Evolutionary conservation across 2,113 vertebrate species (phyloP).

Genomic region (Forbesichthys papilliferus): DNA sequence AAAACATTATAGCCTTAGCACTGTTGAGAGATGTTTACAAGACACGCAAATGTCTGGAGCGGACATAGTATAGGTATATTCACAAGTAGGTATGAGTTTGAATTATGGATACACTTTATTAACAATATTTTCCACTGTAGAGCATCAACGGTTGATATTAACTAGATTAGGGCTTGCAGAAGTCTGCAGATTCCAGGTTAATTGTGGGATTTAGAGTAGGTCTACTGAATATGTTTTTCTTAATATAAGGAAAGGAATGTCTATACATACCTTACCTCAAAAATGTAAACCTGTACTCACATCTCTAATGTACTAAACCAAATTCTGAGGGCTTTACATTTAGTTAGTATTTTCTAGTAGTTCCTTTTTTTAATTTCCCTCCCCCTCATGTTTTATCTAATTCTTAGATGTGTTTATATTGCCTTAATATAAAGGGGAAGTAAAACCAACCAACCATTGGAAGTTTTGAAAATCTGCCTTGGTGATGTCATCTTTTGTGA

Average conservation of each 20-base stretch:
- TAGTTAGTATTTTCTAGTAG: neutral
- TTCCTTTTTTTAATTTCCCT: neutral
- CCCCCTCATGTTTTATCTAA: neutral
- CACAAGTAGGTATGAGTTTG: slow-evolving; percentile 6
- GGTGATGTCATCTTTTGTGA: neutral
- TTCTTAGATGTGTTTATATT: neutral
- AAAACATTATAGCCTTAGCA: slow-evolving; percentile 1
- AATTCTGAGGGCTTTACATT: no score
- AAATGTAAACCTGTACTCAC: neutral
- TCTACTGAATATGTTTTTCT: neutral
- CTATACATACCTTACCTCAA: neutral
- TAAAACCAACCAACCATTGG: neutral
- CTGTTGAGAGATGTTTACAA: neutral
- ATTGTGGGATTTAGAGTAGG: neutral
- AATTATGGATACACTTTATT: neutral
- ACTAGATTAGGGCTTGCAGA: neutral
- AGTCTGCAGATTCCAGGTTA: neutral
- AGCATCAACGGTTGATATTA: neutral
- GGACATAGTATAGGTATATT: neutral
- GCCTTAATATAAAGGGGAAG: neutral
- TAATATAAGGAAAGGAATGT: neutral
- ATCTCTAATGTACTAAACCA: neutral
- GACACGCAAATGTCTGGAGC: neutral
- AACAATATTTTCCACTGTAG: neutral
- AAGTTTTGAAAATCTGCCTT: neutral